Evolutionary conservation across 2,113 vertebrate species (phyloP).

Genomic region (Gymnobelideus leadbeateri): DNA sequence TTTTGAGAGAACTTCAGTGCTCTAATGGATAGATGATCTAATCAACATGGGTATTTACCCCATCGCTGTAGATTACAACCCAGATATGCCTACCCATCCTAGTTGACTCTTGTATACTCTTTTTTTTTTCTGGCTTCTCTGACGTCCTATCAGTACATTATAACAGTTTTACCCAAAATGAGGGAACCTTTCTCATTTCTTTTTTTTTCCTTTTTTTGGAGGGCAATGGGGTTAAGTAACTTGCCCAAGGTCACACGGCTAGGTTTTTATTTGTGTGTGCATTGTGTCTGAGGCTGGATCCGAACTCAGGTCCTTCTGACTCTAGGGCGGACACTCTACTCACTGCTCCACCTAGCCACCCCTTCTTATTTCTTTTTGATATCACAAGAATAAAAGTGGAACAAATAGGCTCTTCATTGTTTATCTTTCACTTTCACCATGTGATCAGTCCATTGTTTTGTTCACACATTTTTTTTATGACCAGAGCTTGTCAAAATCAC

Average conservation of each 20-base stretch:
- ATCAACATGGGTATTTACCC: not conserved
- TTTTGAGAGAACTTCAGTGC: conserved; percentile 7
- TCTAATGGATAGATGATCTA: not conserved
- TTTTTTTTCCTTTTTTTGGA: too few species aligned
- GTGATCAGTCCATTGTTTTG: not conserved
- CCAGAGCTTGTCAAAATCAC: not conserved
- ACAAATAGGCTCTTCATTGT: not conserved
- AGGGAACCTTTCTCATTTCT: not conserved
- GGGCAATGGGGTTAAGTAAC: too few species aligned
- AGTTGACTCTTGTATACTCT: not conserved
- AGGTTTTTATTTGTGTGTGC: too few species aligned
- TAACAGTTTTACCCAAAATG: not conserved
- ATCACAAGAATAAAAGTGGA: not conserved
- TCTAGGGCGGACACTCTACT: too few species aligned
- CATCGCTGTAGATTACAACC: not conserved
- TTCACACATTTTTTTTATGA: not conserved
- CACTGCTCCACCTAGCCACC: too few species aligned
- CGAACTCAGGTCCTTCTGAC: too few species aligned
- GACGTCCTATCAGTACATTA: not conserved
- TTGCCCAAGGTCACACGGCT: too few species aligned
- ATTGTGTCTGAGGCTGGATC: too few species aligned
- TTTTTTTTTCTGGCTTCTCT: not conserved
- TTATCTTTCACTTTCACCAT: not conserved
- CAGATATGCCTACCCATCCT: not conserved
- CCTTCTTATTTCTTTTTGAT: not conserved